phyloP scores from a whole-genome alignment of 2,888 invertebrate species.

The Heliconius sara region DNA sequence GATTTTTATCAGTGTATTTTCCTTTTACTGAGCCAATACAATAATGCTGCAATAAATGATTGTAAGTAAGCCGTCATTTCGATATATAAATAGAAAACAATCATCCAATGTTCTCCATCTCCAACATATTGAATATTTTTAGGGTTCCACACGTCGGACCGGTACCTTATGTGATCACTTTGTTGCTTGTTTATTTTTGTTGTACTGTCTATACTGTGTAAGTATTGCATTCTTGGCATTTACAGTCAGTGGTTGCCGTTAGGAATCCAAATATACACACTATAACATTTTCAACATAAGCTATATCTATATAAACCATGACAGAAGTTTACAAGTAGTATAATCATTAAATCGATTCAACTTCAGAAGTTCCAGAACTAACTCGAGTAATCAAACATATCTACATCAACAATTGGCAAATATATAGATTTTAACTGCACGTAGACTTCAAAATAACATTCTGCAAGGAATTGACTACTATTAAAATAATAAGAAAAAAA shows the following conservation, averaged over 20 bases:
- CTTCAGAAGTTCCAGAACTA: constrained; percentile 2
- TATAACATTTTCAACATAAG: not conserved
- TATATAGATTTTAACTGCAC: no score
- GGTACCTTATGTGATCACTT: no score
- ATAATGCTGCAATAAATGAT: constrained; percentile 23
- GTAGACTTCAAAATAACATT: no score
- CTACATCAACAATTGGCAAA: constrained; percentile 5
- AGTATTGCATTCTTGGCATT: not conserved
- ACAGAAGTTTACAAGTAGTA: not conserved
- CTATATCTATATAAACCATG: not conserved
- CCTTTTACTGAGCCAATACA: constrained; percentile 8
- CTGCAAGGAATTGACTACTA: no score
- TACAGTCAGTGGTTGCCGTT: not conserved
- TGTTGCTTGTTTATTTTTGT: no score
- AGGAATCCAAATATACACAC: not conserved
- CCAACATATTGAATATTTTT: not conserved
- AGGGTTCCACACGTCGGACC: not conserved
- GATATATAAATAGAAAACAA: not conserved
- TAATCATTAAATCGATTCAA: not conserved
- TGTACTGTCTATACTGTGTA: no score
- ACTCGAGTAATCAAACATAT: not conserved
- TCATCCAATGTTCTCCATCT: no score
- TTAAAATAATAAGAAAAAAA: no score
- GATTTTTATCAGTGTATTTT: constrained; percentile 21
- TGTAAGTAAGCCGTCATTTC: constrained; percentile 11